phyloP scores from a whole-genome alignment of 2,888 invertebrate genomes.

The Sinohyriopsis cumingii region DNA sequence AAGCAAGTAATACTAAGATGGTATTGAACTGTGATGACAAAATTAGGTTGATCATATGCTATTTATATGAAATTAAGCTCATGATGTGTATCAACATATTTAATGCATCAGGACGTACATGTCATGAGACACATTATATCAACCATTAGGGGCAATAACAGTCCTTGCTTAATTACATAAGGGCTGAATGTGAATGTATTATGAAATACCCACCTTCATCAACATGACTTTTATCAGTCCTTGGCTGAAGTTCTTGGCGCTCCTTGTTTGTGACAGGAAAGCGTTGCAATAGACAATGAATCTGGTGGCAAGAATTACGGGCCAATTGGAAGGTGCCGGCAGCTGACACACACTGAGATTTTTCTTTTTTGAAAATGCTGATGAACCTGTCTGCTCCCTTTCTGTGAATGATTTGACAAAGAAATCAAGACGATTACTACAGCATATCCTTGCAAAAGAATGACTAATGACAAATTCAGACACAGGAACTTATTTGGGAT shows the following conservation, averaged over 20 bases:
- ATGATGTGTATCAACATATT: no score
- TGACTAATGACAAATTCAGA: no score
- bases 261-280: constrained; percentile 82
- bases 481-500: no score
- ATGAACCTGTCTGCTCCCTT: constrained; percentile 80
- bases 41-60: no score
- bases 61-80: no score
- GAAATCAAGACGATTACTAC: neutral
- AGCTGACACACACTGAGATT: constrained; percentile 53
- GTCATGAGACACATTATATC: no score
- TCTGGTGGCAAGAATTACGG: constrained; percentile 78
- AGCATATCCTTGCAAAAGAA: neutral
- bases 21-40: no score
- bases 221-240: constrained; percentile 79
- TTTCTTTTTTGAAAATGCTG: constrained; percentile 81
- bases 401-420: neutral
- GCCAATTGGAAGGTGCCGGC: constrained; percentile 80
- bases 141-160: no score
- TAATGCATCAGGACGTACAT: no score
- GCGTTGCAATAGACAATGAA: constrained; percentile 78
- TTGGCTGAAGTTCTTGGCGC: constrained; percentile 81
- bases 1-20: no score
- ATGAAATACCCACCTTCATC: constrained; percentile 73
- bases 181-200: neutral
- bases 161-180: no score